Evolutionary conservation across 2,113 vertebrate genomes (phyloP).

Genomic region (Noturus placidus): DNA sequence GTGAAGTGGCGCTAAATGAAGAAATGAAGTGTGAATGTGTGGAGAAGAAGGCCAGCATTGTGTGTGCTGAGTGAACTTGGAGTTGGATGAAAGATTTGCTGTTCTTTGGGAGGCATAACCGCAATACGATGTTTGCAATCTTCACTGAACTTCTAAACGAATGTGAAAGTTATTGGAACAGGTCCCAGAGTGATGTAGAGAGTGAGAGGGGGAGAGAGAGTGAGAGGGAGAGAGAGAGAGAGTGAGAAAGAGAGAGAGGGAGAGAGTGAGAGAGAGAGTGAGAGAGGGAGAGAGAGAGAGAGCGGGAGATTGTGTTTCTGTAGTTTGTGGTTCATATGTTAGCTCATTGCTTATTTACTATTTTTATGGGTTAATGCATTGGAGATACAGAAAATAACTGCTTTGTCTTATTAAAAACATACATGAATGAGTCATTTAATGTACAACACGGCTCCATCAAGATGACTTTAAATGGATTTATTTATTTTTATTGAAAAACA

Average conservation of each 20-base stretch:
- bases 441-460: background rate
- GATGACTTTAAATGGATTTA: background rate
- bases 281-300: background rate
- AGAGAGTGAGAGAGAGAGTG: background rate
- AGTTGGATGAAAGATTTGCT: background rate
- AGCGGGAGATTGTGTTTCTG: background rate
- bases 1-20: conserved; percentile 40
- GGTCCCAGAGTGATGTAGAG: background rate
- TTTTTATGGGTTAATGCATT: background rate
- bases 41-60: background rate
- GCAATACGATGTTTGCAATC: background rate
- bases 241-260: background rate
- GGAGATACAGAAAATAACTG: background rate
- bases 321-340: background rate
- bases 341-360: background rate
- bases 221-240: background rate
- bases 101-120: background rate
- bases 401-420: background rate
- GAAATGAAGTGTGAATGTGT: conserved; percentile 10
- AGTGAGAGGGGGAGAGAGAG: background rate
- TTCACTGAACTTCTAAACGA: background rate
- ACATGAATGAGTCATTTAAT: background rate
- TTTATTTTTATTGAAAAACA: background rate
- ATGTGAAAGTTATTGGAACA: background rate
- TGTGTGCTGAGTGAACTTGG: background rate